Base-by-base conservation (phyloP, 2,888 invertebrate genomes). In the Drosophila crucigera region DNA sequence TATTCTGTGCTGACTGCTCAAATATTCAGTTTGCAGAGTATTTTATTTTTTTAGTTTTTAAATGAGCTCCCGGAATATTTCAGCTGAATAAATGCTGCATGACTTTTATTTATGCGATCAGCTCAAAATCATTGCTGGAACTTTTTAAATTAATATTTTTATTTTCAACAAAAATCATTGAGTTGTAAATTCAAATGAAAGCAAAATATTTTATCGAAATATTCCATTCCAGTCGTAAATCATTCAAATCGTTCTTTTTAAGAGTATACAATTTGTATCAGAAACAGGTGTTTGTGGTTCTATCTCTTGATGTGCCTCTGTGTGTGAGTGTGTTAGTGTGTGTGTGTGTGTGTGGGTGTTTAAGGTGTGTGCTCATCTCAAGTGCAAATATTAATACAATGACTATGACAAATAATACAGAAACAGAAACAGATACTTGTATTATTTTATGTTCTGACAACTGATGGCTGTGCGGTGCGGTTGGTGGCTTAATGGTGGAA, bases 321-420 rank as follows among this genome's bases (percentile, higher is more conserved):
- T 10, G 25, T 47, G 19, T 41, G 41, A 31, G 31, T 11, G 39
- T n/a, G 41, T n/a, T n/a, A n/a, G n/a, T 35, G 31, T 16, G 33
- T 37, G 25, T 19, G 55, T 35, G 30, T 1, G 50, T 50, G 50
- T 33, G 49, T 41, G 33, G 25, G 52, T 52, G 50, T 52, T 63
- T 53, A 39, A 25, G 56, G 49, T 55, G 66, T 70, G 69, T 30
- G 68, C 76, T 63, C 74, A 74, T 74, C 73, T 47, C 49, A 60
- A 63, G 50, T 37, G 71, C 43, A 77, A 76, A 76, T 77, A 76
- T 76, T 71, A 59, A 56, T 41, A 76, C 43, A 28, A 56, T n/a
- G 72, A 53, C 41, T 52, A 47, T 47, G 60, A 55, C 77, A 77
- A 77, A 70, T 58, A 59, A 39, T 56, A 64, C 4, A 58, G 47